Conservation (phyloP, 2,888 invertebrate genomes). For the Abrostola tripartita region DNA sequence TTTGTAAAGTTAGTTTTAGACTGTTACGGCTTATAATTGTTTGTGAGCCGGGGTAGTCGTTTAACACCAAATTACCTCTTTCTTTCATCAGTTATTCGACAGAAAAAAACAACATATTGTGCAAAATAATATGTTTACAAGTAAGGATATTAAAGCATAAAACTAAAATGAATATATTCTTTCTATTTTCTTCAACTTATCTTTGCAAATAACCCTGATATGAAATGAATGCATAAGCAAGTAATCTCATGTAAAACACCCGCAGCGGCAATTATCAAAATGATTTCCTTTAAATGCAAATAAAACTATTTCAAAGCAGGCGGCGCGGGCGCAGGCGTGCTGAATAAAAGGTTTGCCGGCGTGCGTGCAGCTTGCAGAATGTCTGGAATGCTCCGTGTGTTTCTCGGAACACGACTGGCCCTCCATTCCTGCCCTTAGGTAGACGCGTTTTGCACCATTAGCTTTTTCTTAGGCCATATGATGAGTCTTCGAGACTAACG, state of each 20-base stretch:
- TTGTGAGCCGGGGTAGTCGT: neutral
- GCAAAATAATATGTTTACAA: no score
- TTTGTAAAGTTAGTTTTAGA: neutral
- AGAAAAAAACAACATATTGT: no score
- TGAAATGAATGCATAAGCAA: constrained; percentile 27
- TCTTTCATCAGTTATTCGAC: no score
- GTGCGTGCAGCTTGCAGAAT: constrained; percentile 65
- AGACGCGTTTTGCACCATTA: constrained; percentile 65
- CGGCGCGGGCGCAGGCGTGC: constrained; percentile 38
- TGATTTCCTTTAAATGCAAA: constrained; percentile 68
- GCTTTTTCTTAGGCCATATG: constrained; percentile 63
- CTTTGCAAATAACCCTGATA: neutral
- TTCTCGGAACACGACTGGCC: constrained; percentile 70
- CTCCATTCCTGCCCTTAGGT: constrained; percentile 64
- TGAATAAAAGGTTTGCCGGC: constrained; percentile 52
- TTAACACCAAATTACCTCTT: no score
- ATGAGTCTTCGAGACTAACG: constrained; percentile 52
- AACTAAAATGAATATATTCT: neutral
- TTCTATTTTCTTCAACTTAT: constrained; percentile 20
- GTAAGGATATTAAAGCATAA: no score
- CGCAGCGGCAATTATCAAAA: constrained; percentile 53
- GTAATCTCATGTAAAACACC: constrained; percentile 48
- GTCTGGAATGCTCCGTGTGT: constrained; percentile 58
- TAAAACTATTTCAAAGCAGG: constrained; percentile 65
- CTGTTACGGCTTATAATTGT: neutral